These are phyloP conservation scores for Drosophila persimilis DNA, from an alignment of 1,140 invertebrate genomes.

Conservation along the genomic window DNA sequence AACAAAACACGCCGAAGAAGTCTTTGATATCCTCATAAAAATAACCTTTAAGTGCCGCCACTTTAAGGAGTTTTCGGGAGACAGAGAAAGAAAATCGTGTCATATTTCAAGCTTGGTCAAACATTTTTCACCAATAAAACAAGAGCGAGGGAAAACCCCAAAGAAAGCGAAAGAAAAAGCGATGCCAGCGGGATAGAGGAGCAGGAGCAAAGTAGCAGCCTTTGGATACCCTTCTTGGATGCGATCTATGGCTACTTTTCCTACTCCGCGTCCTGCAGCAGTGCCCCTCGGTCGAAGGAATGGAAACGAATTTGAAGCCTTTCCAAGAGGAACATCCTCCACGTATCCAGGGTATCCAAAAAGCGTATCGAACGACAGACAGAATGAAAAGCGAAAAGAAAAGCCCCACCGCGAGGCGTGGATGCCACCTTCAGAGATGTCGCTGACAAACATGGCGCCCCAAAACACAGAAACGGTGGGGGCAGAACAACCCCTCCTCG, in stretches of 20 bases:
- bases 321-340: too few relatives aligned
- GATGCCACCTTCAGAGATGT: slow-evolving; percentile 37
- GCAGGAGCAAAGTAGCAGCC: too few relatives aligned
- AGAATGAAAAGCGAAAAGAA: slow-evolving; percentile 11
- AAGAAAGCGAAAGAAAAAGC: not conserved
- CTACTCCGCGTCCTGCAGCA: too few relatives aligned
- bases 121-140: slow-evolving; percentile 56
- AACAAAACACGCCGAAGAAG: slow-evolving; percentile 36
- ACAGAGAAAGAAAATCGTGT: slow-evolving; percentile 56
- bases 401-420: slow-evolving; percentile 30
- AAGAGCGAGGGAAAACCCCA: not conserved
- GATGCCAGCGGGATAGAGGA: too few relatives aligned
- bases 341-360: too few relatives aligned
- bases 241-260: too few relatives aligned
- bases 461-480: not conserved
- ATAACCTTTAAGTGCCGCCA: slow-evolving; percentile 41
- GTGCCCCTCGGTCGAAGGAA: too few relatives aligned
- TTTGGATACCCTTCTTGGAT: too few relatives aligned
- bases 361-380: not conserved
- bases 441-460: slow-evolving; percentile 43
- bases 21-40: slow-evolving; percentile 40
- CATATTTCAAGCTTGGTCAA: slow-evolving; percentile 77
- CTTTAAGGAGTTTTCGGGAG: slow-evolving; percentile 54
- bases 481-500: slow-evolving; percentile 36
- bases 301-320: too few relatives aligned